These are phyloP conservation scores for Lasius fuliginosus DNA, from an alignment of 2,888 invertebrate species.

Conservation along the genomic window DNA sequence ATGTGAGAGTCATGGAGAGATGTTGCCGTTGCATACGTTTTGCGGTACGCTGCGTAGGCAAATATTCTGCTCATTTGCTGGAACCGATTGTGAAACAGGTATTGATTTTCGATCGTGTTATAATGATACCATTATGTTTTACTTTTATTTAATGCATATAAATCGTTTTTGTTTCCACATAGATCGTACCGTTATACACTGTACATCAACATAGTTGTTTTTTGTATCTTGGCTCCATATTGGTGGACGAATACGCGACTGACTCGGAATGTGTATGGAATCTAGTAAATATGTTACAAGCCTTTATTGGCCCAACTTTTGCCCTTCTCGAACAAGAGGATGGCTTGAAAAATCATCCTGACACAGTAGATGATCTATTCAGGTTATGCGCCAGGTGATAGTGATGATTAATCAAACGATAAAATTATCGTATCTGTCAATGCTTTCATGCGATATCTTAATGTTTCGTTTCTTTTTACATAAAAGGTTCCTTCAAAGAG, in stretches of 20 bases:
- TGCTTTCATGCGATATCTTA: neutral
- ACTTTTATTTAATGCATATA: slow-evolving; percentile 15
- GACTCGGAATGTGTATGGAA: slow-evolving; percentile 92
- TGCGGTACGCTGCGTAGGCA: slow-evolving; percentile 94
- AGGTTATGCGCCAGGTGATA: slow-evolving; percentile 91
- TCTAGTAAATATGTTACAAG: slow-evolving; percentile 94
- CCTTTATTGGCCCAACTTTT: slow-evolving; percentile 94
- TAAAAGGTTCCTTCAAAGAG: slow-evolving; percentile 93
- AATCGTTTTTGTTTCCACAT: slow-evolving; percentile 66
- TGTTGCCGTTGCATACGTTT: slow-evolving; percentile 96
- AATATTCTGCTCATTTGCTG: slow-evolving; percentile 92
- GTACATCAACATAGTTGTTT: slow-evolving; percentile 95
- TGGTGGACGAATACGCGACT: slow-evolving; percentile 96
- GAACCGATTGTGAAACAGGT: slow-evolving; percentile 94
- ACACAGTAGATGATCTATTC: slow-evolving; percentile 99
- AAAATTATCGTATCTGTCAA: neutral
- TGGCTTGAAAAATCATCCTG: slow-evolving; percentile 96
- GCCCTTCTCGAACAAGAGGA: slow-evolving; percentile 92
- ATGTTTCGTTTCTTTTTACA: slow-evolving; percentile 24
- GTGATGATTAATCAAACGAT: slow-evolving; percentile 1
- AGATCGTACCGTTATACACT: slow-evolving; percentile 92
- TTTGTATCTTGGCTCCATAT: slow-evolving; percentile 95
- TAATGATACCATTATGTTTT: neutral
- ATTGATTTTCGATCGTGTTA: slow-evolving; percentile 31
- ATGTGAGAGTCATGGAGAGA: slow-evolving; percentile 96